These are phyloP conservation scores for Drosophila monieri DNA, from an alignment of 2,888 invertebrate species.

Conservation along the genomic window DNA sequence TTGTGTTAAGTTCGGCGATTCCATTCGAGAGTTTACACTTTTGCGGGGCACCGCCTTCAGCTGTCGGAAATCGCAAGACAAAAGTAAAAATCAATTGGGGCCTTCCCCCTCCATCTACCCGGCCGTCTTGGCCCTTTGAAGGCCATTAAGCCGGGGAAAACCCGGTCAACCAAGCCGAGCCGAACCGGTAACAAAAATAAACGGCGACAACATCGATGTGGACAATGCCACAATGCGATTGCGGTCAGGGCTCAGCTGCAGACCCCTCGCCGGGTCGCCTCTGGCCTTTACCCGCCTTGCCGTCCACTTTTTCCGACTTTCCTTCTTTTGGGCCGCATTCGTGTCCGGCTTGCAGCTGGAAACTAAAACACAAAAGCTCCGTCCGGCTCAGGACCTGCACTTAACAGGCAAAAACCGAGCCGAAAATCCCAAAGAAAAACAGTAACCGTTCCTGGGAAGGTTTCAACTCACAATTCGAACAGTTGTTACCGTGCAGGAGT, in stretches of 20 bases:
- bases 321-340: slow-evolving; percentile 46
- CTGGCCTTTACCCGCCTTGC: not conserved
- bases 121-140: slow-evolving; percentile 12
- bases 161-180: slow-evolving; percentile 19
- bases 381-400: slow-evolving; percentile 60
- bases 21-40: slow-evolving; percentile 13
- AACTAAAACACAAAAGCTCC: slow-evolving; percentile 75
- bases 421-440: slow-evolving; percentile 73
- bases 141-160: slow-evolving; percentile 65
- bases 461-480: not conserved
- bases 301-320: slow-evolving; percentile 28
- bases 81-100: slow-evolving; percentile 50
- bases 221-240: slow-evolving; percentile 80
- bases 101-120: not conserved
- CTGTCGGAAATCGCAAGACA: slow-evolving; percentile 47
- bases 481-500: not conserved
- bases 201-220: slow-evolving; percentile 78
- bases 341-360: slow-evolving; percentile 68
- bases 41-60: slow-evolving; percentile 18
- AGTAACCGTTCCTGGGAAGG: slow-evolving; percentile 39
- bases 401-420: slow-evolving; percentile 59
- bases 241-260: slow-evolving; percentile 61
- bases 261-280: not conserved
- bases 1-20: slow-evolving; percentile 59
- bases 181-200: slow-evolving; percentile 65